Base-by-base conservation (phyloP, 2,888 invertebrate species). In the Pandemis heparana region DNA sequence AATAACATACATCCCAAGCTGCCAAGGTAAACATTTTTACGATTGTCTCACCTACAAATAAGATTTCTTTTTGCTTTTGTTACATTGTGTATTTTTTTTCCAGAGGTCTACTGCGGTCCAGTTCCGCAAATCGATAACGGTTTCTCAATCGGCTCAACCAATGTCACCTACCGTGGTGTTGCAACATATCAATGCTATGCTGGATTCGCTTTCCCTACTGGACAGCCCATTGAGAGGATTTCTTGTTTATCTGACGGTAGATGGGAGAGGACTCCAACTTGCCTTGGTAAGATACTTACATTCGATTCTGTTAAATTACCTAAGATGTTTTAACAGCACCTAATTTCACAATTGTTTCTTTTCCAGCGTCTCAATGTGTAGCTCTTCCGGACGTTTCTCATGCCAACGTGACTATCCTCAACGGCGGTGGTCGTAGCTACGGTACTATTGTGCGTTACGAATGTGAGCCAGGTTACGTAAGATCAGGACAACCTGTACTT, bases 101-200 rank as follows among this genome's bases (percentile, higher is more conserved):
- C 94, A 96, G 96, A 96, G 95, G 98, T 98, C 32, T 99, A 99
- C 88, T 99, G 99, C 89, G 99, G 99, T 71, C 99, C 99, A 38
- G 99, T 99, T 64, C 99, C 99, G 71, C 99, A 99, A 95, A 99
- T 99, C 77, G 98, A 98, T 85, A 99, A 99, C 88, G 99, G 99
- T 64, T 99, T 99, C 91, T 99, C 99, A 3, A 98, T 98, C 86
- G 98, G 98, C 64, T 98, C 99, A 0, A 97, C 98, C 5, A 99
- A 99, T 89, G 99, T 99, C 8, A 99, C 99, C 0, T 99, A 98
- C 86, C 96, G 97, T 76, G 99, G 99, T 48, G 95, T 98, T 78
- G 99, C 99, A 71, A 98, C 98, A 88, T 99, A 99, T 88, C 98
- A 99, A 86, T 99, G 99, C 87, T 99, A 99, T 87, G 98, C 99